Percentiles rank a stretch among this genome's conserved stretches.
These are phyloP conservation scores for Stercorarius parasiticus DNA, from an alignment of 2,113 vertebrate genomes.

Conservation along the genomic window DNA sequence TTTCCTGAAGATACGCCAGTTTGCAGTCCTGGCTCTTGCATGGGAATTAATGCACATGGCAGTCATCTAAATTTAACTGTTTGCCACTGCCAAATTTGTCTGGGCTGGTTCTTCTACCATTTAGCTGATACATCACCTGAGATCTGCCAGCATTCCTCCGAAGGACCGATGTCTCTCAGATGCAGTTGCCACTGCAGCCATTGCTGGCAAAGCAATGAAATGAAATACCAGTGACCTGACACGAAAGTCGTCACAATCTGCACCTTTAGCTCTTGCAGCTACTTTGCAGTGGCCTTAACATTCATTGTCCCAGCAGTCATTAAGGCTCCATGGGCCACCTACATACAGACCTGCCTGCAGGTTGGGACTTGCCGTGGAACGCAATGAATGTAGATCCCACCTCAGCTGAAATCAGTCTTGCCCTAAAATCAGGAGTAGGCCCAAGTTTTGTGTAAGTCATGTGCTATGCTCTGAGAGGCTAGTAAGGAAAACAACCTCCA, in stretches of 20 bases:
- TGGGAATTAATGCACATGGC: neutral
- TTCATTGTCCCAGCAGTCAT: neutral
- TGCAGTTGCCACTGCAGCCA: neutral
- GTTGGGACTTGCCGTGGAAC: neutral
- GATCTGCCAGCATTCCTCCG: neutral
- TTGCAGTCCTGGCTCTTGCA: neutral
- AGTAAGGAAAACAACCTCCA: neutral
- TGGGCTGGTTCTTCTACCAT: neutral
- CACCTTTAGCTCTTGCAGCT: neutral
- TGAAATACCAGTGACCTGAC: neutral
- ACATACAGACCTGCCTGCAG: neutral
- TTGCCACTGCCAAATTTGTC: neutral
- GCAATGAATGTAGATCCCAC: neutral
- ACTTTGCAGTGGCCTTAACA: neutral
- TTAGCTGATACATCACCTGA: neutral
- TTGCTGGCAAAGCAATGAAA: neutral
- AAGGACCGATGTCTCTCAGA: neutral
- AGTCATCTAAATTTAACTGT: neutral
- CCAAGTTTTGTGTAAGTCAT: neutral
- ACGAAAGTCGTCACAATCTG: neutral
- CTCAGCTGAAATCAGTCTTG: neutral
- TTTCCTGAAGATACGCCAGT: neutral
- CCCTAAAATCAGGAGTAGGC: neutral
- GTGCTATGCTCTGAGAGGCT: neutral
- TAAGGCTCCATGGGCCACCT: neutral